Base-by-base conservation (phyloP, 2,888 invertebrate genomes). In the Andrena fulva region DNA sequence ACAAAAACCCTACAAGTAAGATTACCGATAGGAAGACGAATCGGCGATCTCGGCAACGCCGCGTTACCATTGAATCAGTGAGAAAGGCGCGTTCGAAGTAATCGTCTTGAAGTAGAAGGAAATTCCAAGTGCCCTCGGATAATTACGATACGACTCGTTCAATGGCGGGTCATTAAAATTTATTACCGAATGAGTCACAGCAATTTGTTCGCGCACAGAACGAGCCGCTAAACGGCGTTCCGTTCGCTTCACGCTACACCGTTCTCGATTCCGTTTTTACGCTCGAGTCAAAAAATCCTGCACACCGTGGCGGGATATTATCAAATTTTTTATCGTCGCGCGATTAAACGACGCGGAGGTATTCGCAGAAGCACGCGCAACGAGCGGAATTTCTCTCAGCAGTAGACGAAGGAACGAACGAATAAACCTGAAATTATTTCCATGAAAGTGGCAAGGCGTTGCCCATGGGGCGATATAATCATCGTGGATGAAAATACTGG, bases 111-210 rank as follows among this genome's bases (percentile, higher is more conserved):
- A 69, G 79, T 59, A 76, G 56, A 86, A 70, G 64, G 76, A 71
- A 80, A 85, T 82, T 77, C 69, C 82, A 74, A 76, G 80, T 82
- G 66, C 63, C 50, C 69, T 31, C 64, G 70, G 70, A 82, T 82
- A 82, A 87, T 85, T 82, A 76, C 70, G 78, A 82, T 72, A 82
- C 80, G 71, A 72, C 59, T 35, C 29, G 75, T 70, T 70, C 81
- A 66, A 84, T 77, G 75, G 67, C 64, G 59, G 68, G 16, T 72
- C 77, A 71, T 82, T 87, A 80, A 74, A 80, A 87, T 85, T 87
- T 77, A 82, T 82, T 85, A 74, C 29, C 68, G 71, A 80, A 80
- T 84, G 73, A 75, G 75, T 75, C 75, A 80, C 72, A 20, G 73
- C 60, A 71, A 86, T 84, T 86, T 73, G 77, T 68, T 76, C 76